Evolutionary conservation across 2,797 vertebrate species (phyloP).

Genomic region (Mycteria americana): DNA sequence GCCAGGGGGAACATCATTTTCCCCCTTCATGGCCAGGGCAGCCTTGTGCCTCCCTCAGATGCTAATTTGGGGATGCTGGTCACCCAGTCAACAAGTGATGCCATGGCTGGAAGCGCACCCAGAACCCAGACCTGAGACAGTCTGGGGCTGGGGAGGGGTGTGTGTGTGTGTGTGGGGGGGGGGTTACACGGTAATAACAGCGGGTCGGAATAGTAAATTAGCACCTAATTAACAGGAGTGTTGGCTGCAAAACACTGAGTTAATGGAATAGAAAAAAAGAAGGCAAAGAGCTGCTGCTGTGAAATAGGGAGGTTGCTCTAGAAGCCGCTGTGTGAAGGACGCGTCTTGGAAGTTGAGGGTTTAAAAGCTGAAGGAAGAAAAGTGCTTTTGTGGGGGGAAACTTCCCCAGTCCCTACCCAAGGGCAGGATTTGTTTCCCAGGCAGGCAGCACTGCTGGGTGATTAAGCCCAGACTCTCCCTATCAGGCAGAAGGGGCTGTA

Average conservation of each 20-base stretch:
- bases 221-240: constrained; percentile 39
- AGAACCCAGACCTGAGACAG: background rate
- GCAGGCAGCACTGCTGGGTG: background rate
- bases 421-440: background rate
- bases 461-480: background rate
- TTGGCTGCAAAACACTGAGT: constrained; percentile 10
- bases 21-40: background rate
- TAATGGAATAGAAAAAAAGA: constrained; percentile 7
- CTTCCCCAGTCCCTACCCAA: background rate
- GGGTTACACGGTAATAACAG: background rate
- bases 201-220: constrained; percentile 35
- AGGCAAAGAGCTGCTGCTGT: background rate
- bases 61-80: background rate
- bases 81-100: background rate
- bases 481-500: background rate
- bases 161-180: no score
- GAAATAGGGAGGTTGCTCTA: background rate
- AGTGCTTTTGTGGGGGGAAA: background rate
- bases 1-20: background rate
- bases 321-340: background rate
- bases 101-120: background rate
- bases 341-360: background rate
- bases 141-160: background rate
- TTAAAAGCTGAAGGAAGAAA: background rate
- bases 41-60: background rate